Percentiles rank a stretch among this genome's conserved stretches.
Evolutionary conservation across 2,113 vertebrate species (phyloP).

Genomic region (Camelus bactrianus): DNA sequence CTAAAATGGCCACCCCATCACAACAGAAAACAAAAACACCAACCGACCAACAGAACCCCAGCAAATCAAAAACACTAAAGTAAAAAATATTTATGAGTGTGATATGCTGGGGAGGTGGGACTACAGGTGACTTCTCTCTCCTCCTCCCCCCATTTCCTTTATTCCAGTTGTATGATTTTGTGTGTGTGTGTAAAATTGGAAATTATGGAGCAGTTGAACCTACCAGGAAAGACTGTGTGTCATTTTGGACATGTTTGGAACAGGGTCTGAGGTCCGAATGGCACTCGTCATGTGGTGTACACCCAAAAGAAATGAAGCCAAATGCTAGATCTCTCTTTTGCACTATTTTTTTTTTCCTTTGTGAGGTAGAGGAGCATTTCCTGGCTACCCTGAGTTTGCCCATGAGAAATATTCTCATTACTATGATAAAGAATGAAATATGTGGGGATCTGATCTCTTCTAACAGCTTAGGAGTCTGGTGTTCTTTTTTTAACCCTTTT

Average conservation of each 20-base stretch:
- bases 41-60: neutral
- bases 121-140: neutral
- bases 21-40: neutral
- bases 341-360: neutral
- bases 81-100: constrained; percentile 8
- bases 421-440: constrained; percentile 33
- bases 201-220: neutral
- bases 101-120: neutral
- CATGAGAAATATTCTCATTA: neutral
- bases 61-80: constrained; percentile 27
- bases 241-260: constrained; percentile 1
- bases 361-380: neutral
- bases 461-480: neutral
- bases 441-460: neutral
- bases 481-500: neutral
- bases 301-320: constrained; percentile 34
- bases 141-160: neutral
- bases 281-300: neutral
- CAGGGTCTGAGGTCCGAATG: neutral
- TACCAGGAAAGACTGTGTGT: neutral
- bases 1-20: neutral
- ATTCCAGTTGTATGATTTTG: neutral
- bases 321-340: neutral
- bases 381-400: neutral
- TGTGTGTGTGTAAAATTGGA: neutral